These are phyloP conservation scores for Triplophysa siluroides DNA, from an alignment of 2,113 vertebrate genomes.

Conservation along the genomic window DNA sequence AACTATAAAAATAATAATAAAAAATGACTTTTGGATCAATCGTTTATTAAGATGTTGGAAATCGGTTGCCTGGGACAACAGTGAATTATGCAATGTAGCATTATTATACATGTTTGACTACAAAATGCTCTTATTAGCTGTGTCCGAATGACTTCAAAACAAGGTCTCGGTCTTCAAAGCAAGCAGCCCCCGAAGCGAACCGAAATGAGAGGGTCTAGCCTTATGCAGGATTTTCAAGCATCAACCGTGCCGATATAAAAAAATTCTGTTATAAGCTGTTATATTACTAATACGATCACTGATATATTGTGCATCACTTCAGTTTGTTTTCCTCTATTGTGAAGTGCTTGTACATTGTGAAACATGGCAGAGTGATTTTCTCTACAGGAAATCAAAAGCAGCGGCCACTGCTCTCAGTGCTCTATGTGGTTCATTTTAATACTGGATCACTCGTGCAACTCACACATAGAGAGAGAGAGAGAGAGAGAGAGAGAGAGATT, in stretches of 20 bases:
- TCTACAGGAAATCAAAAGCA: slow-evolving; percentile 52
- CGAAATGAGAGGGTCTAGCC: no score
- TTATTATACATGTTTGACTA: no score
- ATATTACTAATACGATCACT: neutral
- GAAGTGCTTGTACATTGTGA: slow-evolving; percentile 30
- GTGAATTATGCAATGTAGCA: no score
- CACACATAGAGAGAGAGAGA: neutral
- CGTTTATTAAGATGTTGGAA: no score
- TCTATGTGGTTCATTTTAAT: slow-evolving; percentile 56
- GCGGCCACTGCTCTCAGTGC: slow-evolving; percentile 42
- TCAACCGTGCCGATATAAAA: neutral
- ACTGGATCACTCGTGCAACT: slow-evolving; percentile 59
- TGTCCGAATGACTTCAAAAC: no score
- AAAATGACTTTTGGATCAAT: no score
- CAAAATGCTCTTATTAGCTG: no score
- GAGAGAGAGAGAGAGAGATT: no score
- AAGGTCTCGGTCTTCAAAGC: no score
- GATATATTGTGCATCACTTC: neutral
- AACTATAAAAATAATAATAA: no score
- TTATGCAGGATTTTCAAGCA: neutral
- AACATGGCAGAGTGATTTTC: slow-evolving; percentile 48
- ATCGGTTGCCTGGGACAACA: no score
- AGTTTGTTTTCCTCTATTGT: slow-evolving; percentile 23
- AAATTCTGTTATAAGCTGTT: neutral
- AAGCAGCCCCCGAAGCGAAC: no score